Evolutionary conservation across 1,140 invertebrate genomes (phyloP).

Genomic region (Batillaria attramentaria): DNA sequence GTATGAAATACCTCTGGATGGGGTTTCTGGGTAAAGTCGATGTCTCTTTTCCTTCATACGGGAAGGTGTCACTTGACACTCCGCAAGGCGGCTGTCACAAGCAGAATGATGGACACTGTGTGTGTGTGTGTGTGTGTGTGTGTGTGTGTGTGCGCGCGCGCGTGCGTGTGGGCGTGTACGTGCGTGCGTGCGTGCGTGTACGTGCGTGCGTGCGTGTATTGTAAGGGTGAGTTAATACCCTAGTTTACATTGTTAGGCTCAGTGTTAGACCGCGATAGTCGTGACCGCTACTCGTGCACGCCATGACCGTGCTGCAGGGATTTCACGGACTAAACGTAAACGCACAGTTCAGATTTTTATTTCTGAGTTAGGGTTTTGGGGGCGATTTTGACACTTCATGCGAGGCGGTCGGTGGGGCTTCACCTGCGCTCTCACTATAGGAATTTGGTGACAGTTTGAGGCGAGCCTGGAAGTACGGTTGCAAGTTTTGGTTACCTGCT

Average conservation of each 20-base stretch:
- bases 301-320: neutral
- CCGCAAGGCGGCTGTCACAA: neutral
- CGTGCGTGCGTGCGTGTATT: neutral
- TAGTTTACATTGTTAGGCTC: too few species aligned
- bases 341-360: neutral
- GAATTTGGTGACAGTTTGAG: too few species aligned
- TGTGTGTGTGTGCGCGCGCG: neutral
- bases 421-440: too few species aligned
- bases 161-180: neutral
- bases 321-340: neutral
- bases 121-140: neutral
- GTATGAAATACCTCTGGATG: too few species aligned
- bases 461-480: too few species aligned
- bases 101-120: neutral
- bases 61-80: neutral
- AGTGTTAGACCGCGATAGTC: neutral
- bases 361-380: too few species aligned
- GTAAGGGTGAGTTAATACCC: neutral
- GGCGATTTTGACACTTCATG: too few species aligned
- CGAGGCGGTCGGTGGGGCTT: too few species aligned
- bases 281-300: too few species aligned
- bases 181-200: constrained; percentile 3
- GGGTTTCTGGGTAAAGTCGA: too few species aligned
- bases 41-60: too few species aligned
- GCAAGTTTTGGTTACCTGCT: too few species aligned